Evolutionary conservation across 2,113 vertebrate species (phyloP), one percentile per base, ranked within the genome.

Genomic region (Ardeotis arabs): DNA sequence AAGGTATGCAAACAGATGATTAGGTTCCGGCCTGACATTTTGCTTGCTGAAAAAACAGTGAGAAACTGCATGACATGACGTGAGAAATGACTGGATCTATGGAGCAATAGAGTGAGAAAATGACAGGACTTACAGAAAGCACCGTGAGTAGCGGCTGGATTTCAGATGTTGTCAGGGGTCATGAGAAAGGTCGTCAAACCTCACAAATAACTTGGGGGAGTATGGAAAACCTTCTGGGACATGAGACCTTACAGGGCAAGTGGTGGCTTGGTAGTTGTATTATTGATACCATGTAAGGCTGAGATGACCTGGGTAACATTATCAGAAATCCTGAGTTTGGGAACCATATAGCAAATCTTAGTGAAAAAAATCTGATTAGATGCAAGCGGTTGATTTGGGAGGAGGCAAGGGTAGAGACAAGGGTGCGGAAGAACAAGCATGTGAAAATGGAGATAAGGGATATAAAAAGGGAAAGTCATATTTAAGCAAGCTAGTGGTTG

Each of bases 21-120:
- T 47, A 49, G 27, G 4, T 44, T 84, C 15, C 35, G 16, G 13
- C 12, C 55, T 37, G 23, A 49, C 44, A 12, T 33, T 74, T 58
- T 77, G 41, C 5, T 69, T n/a, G 19, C 21, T 39, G 49, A 92
- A 31, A 4, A 64, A 72, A 76, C 25, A 44, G 4, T 52, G 20
- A 58, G 45, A 84, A 86, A 67, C 22, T 63, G n/a, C 4, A n/a
- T 53, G 63, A 29, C 0, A 1, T 28, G 16, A 50, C 0, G 0
- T 60, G 20, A 64, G 39, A 68, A 69, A 39, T 52, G n/a, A n/a
- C n/a, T n/a, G n/a, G n/a, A n/a, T n/a, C n/a, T n/a, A n/a, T n/a
- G n/a, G 12, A 67, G 21, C 50, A 45, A 24, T 8, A 52, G 24
- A 8, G 13, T 75, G 47, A 50, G n/a, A 53, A 80, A 24, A 28